Conservation (phyloP, 2,888 invertebrate genomes). For the Drosophila kuntzei region DNA sequence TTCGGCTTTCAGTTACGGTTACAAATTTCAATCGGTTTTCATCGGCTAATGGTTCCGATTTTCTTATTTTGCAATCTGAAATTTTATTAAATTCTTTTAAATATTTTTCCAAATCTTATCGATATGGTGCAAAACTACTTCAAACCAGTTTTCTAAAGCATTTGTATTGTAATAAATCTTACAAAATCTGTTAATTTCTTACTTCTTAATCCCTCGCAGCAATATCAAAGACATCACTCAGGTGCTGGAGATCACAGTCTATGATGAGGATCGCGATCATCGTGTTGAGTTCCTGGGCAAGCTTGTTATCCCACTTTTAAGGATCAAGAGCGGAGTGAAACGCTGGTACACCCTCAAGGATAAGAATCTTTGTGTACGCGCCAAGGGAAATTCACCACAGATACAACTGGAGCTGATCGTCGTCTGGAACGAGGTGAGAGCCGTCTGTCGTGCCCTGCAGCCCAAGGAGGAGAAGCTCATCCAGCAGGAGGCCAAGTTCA, state of each 20-base stretch:
- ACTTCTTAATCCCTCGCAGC: conserved; percentile 83
- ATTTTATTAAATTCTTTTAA: no score
- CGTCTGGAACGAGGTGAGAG: conserved; percentile 95
- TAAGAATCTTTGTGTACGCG: conserved; percentile 94
- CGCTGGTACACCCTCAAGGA: conserved; percentile 99
- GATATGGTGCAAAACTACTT: no score
- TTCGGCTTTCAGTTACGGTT: no score
- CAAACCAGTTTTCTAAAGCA: no score
- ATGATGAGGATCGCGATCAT: conserved; percentile 98
- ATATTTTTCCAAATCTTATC: no score
- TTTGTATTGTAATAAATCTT: no score
- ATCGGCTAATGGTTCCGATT: no score
- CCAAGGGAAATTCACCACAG: conserved; percentile 96
- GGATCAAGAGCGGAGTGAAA: conserved; percentile 95
- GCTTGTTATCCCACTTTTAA: conserved; percentile 93
- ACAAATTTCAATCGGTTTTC: no score
- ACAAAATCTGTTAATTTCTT: neutral
- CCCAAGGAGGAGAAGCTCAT: conserved; percentile 98
- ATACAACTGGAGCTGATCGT: conserved; percentile 93
- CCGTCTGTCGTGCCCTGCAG: conserved; percentile 96
- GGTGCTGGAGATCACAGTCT: conserved; percentile 97
- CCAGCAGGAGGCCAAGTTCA: conserved; percentile 97
- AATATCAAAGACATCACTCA: conserved; percentile 98
- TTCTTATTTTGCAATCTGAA: no score
- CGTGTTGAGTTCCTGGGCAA: conserved; percentile 99